phyloP scores from a whole-genome alignment of 2,888 invertebrate species.

The Dione vanillae region DNA sequence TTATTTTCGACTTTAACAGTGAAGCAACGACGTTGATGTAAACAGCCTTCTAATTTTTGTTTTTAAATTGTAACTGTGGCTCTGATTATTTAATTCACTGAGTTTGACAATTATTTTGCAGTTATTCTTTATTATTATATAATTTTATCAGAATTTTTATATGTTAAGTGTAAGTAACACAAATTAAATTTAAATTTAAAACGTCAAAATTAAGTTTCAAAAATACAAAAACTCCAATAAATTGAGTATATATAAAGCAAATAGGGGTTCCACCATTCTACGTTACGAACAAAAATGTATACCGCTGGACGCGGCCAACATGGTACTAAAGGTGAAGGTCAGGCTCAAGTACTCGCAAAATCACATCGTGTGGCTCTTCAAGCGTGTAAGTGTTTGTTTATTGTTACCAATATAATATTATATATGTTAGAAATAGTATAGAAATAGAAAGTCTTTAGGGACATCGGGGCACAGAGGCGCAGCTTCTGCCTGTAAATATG shows the following conservation, averaged over 20 bases:
- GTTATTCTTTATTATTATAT: neutral
- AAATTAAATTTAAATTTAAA: neutral
- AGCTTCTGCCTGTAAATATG: too few species aligned
- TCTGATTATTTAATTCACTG: conserved; percentile 1
- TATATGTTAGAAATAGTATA: too few species aligned
- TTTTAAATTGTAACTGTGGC: neutral
- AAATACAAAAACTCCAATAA: neutral
- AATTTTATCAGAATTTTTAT: neutral
- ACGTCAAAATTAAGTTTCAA: neutral
- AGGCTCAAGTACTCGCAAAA: conserved; percentile 84
- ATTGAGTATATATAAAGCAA: neutral
- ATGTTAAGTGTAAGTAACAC: neutral
- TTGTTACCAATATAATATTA: conserved; percentile 5
- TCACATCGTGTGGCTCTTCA: conserved; percentile 84
- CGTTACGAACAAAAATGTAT: conserved; percentile 73
- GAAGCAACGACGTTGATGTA: neutral
- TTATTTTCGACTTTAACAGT: neutral
- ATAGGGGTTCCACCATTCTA: conserved; percentile 43
- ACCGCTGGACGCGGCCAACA: conserved; percentile 73
- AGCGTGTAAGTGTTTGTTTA: conserved; percentile 76
- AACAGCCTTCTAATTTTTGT: neutral
- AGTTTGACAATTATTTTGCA: neutral
- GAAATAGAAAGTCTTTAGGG: too few species aligned
- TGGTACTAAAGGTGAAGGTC: conserved; percentile 85
- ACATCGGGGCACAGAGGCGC: too few species aligned